Evolutionary conservation across 2,797 vertebrate species (phyloP).

Genomic region (Mastacembelus armatus): DNA sequence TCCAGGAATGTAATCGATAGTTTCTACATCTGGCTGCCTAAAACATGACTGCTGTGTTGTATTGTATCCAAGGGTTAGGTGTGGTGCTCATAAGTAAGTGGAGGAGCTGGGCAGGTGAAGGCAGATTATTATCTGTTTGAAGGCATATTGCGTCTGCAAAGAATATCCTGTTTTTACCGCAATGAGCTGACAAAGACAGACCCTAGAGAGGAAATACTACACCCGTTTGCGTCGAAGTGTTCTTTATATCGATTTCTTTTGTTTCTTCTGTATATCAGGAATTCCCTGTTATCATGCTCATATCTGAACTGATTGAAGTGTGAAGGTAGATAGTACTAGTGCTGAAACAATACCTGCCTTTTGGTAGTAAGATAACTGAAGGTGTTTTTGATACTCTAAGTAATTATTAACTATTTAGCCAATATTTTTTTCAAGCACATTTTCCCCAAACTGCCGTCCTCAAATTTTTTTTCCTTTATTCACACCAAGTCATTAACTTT

Average conservation of each 20-base stretch:
- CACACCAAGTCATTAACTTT: too few relatives aligned
- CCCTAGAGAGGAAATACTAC: background rate
- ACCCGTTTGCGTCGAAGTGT: background rate
- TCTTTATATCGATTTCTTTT: background rate
- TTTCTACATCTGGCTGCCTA: background rate
- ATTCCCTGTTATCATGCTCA: background rate
- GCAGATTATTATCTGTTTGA: background rate
- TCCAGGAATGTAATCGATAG: constrained; percentile 9
- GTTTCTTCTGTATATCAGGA: background rate
- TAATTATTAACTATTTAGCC: too few relatives aligned
- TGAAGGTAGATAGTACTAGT: background rate
- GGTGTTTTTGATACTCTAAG: too few relatives aligned
- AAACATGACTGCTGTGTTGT: constrained; percentile 2
- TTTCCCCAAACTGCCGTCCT: too few relatives aligned
- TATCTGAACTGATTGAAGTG: background rate
- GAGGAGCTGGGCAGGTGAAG: background rate
- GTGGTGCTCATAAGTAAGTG: background rate
- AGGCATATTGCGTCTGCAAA: background rate
- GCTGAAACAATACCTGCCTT: background rate
- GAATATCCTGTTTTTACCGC: constrained; percentile 1
- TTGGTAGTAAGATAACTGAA: too few relatives aligned
- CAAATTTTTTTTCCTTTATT: too few relatives aligned
- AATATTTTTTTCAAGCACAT: too few relatives aligned
- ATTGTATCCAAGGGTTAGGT: constrained; percentile 1
- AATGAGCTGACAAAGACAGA: background rate